Evolutionary conservation across 2,797 vertebrate species (phyloP).

Genomic region (Orestias chungarensis): DNA sequence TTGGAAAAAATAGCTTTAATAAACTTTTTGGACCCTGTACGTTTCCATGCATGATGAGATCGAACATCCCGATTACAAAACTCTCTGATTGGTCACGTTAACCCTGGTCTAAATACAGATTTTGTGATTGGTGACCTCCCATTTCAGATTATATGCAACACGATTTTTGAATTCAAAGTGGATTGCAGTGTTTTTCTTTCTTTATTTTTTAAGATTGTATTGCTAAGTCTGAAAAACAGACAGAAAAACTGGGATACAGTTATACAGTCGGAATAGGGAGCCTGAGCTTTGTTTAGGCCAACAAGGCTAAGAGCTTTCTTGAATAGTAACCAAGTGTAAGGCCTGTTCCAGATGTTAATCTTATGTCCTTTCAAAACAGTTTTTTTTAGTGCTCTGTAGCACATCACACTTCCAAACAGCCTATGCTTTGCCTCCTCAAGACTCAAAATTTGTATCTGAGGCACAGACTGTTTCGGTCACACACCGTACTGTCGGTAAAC

Average conservation of each 20-base stretch:
- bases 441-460: slow-evolving; percentile 40
- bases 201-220: background rate
- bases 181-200: background rate
- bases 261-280: slow-evolving; percentile 5
- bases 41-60: background rate
- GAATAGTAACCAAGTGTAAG: slow-evolving; percentile 29
- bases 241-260: slow-evolving; percentile 2
- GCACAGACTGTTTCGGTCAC: slow-evolving; percentile 30
- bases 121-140: background rate
- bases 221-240: background rate
- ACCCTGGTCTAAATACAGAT: background rate
- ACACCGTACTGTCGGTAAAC: slow-evolving; percentile 50
- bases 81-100: background rate
- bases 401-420: slow-evolving; percentile 50
- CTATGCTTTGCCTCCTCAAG: slow-evolving; percentile 28
- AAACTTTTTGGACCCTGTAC: background rate
- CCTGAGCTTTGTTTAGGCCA: slow-evolving; percentile 18
- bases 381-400: slow-evolving; percentile 34
- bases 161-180: background rate
- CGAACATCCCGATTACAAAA: background rate
- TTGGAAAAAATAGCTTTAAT: background rate
- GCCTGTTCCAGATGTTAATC: slow-evolving; percentile 42
- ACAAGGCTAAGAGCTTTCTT: slow-evolving; percentile 31
- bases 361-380: slow-evolving; percentile 35
- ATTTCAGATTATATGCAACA: background rate